These are phyloP conservation scores for Mustelus asterias DNA, from an alignment of 2,113 vertebrate genomes.

Conservation along the genomic window DNA sequence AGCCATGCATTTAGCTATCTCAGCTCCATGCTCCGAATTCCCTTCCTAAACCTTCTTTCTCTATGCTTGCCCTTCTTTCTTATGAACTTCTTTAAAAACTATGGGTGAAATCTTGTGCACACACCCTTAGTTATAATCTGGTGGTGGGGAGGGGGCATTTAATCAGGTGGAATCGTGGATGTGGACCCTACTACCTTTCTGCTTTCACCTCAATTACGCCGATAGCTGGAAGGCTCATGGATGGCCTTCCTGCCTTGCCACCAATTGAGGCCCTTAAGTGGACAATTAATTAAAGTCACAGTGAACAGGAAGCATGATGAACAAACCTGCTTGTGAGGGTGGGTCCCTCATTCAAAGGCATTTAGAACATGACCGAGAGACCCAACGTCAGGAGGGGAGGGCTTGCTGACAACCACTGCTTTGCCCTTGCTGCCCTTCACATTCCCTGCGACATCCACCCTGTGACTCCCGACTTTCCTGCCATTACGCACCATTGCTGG, in stretches of 20 bases:
- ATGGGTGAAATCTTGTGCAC: neutral
- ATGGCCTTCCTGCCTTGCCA: neutral
- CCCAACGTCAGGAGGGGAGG: too few species aligned
- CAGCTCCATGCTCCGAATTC: neutral
- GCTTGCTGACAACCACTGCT: too few species aligned
- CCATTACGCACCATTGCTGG: too few species aligned
- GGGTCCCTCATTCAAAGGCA: too few species aligned
- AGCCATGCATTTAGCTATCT: neutral
- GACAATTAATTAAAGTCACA: too few species aligned
- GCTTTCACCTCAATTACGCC: neutral
- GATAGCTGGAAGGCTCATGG: neutral
- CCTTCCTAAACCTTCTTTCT: neutral
- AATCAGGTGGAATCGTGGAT: neutral
- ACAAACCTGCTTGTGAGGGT: too few species aligned
- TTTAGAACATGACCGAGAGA: too few species aligned
- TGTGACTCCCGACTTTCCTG: too few species aligned
- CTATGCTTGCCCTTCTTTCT: neutral
- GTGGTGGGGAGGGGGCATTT: neutral
- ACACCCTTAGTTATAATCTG: neutral
- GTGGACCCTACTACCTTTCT: neutral
- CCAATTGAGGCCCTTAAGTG: neutral
- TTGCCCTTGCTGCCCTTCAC: too few species aligned
- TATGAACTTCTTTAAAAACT: neutral
- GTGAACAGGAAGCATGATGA: too few species aligned
- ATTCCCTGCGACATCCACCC: too few species aligned